Conservation (phyloP, 2,797 vertebrate genomes). For the Tolypeutes matacus region DNA sequence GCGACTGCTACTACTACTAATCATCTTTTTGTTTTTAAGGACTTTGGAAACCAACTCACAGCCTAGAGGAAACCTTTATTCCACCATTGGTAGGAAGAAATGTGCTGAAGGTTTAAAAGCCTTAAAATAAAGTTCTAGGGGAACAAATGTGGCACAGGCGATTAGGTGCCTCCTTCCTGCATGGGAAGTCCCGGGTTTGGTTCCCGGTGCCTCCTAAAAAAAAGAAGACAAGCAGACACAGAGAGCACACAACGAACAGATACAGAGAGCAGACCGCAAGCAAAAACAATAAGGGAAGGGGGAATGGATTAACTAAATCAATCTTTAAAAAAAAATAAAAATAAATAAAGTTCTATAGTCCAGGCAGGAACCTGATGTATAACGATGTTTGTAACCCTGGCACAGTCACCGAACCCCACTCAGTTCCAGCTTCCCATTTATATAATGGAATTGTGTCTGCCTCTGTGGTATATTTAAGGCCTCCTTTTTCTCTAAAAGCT, state of each 20-base stretch:
- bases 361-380: neutral
- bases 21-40: neutral
- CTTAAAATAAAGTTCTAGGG: neutral
- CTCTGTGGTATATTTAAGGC: neutral
- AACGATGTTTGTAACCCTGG: slow-evolving; percentile 9
- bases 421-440: neutral
- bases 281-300: too few relatives aligned
- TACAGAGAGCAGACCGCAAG: too few relatives aligned
- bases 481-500: slow-evolving; percentile 49
- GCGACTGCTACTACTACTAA: neutral
- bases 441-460: neutral
- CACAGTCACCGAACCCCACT: neutral
- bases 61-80: neutral
- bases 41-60: neutral
- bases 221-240: too few relatives aligned
- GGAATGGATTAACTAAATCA: too few relatives aligned
- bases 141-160: too few relatives aligned
- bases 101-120: neutral
- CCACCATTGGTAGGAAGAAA: neutral
- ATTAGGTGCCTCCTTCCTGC: too few relatives aligned
- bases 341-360: neutral
- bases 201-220: too few relatives aligned
- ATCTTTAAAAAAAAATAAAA: too few relatives aligned
- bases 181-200: too few relatives aligned
- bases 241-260: too few relatives aligned